These are phyloP conservation scores for Rhopalosiphum padi DNA, from an alignment of 1,140 invertebrate species.

Conservation along the genomic window DNA sequence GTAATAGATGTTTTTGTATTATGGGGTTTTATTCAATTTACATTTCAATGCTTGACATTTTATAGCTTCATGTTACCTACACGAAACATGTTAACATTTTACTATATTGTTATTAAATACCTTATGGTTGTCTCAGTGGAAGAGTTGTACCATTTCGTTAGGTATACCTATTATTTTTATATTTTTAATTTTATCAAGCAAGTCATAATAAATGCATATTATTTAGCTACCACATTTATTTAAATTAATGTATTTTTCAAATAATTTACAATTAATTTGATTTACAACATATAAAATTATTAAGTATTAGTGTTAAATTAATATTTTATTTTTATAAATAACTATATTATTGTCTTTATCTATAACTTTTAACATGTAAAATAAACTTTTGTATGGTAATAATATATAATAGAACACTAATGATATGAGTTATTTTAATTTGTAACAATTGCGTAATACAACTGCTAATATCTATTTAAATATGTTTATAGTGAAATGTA, in stretches of 20 bases:
- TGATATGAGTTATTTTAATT: background rate
- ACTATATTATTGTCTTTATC: no score
- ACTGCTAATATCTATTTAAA: no score
- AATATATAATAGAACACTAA: background rate
- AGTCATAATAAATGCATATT: background rate
- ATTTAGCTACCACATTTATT: background rate
- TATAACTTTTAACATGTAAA: no score
- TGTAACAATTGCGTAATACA: no score
- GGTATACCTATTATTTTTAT: background rate
- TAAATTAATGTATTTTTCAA: background rate
- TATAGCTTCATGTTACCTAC: background rate
- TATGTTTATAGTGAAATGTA: no score
- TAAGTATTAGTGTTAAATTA: background rate
- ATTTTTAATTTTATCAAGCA: background rate
- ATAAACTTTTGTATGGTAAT: no score
- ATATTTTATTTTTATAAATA: background rate
- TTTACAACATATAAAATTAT: background rate
- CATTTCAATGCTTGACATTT: background rate
- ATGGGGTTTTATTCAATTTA: background rate
- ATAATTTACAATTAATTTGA: background rate
- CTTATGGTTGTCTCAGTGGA: background rate
- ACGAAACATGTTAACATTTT: background rate
- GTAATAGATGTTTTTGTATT: background rate
- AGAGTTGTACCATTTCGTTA: background rate
- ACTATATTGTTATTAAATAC: background rate